phyloP scores from a whole-genome alignment of 2,888 invertebrate genomes.

The Stenotaenia linearis region DNA sequence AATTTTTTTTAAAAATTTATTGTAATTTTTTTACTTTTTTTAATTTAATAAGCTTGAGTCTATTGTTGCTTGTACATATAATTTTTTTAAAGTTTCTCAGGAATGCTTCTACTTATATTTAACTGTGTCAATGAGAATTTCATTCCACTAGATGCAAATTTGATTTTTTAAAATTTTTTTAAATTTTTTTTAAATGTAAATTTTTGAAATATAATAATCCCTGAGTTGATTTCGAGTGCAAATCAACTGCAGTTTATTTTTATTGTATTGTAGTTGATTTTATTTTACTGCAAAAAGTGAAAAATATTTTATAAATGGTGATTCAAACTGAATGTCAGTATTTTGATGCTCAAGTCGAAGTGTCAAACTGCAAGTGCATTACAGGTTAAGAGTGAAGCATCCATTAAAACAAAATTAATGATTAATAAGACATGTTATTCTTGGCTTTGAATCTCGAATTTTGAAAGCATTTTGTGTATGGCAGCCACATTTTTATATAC shows the following conservation, averaged over 20 bases:
- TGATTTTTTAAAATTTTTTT: background rate
- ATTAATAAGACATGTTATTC: background rate
- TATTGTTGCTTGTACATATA: background rate
- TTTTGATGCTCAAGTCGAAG: background rate
- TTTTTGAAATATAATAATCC: background rate
- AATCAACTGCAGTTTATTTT: background rate
- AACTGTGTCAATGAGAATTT: background rate
- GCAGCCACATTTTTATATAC: conserved; percentile 21
- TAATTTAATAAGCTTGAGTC: background rate
- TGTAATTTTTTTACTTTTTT: background rate
- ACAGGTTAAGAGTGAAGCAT: background rate
- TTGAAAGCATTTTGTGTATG: background rate
- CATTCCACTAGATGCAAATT: background rate
- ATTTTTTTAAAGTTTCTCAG: background rate
- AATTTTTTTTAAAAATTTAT: background rate
- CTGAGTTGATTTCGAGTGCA: background rate
- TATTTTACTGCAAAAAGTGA: background rate
- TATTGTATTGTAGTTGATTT: background rate
- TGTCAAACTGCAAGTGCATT: background rate
- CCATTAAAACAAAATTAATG: background rate
- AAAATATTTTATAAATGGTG: background rate
- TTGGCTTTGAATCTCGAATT: background rate
- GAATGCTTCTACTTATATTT: background rate
- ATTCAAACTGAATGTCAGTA: background rate
- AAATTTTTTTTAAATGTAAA: background rate